Evolutionary conservation across 2,888 invertebrate genomes (phyloP), one percentile per base, ranked within the genome.

Genomic region (Drosophila histrio): DNA sequence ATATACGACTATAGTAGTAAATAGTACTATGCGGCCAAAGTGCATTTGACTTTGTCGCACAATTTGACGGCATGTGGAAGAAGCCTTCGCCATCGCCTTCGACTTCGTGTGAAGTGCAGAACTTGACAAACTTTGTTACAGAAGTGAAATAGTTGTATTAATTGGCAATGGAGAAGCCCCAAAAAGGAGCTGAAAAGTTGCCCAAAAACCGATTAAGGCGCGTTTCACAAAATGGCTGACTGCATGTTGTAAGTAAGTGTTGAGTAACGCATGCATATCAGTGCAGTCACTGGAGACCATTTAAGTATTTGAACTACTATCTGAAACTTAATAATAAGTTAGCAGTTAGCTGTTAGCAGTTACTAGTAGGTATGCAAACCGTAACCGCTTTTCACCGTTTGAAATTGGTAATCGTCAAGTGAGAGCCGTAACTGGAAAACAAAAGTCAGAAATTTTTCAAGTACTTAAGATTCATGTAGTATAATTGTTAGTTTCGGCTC

Each of bases 1-100:
- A 34, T 36, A 38, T 13, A 9, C n/a, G n/a, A n/a, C n/a, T n/a
- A n/a, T n/a, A n/a, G n/a, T n/a, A n/a, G n/a, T n/a, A n/a, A n/a
- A n/a, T n/a, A n/a, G n/a, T n/a, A n/a, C n/a, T 36, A 8, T 17
- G 9, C 41, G 11, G n/a, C 19, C 49, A 74, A 66, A 71, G 79
- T 64, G 86, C 72, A 82, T 82, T 83, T 71, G 69, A 80, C 77
- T 79, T 86, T 81, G 83, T 81, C 64, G 61, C 77, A 41, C 80
- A 46, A 76, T 77, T 81, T 78, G 75, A 54, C 57, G 71, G 52
- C 49, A 61, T 41, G 50, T 26, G 72, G 61, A 50, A 34, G 57
- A 57, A 59, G 50, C 34, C 50, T 39, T 41, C 38, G 32, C 36
- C 41, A 44, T 19, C 32, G 15, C 30, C 28, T 11, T 30, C 7